phyloP scores from a whole-genome alignment of 2,888 invertebrate genomes.

The Oscheius sp. region DNA sequence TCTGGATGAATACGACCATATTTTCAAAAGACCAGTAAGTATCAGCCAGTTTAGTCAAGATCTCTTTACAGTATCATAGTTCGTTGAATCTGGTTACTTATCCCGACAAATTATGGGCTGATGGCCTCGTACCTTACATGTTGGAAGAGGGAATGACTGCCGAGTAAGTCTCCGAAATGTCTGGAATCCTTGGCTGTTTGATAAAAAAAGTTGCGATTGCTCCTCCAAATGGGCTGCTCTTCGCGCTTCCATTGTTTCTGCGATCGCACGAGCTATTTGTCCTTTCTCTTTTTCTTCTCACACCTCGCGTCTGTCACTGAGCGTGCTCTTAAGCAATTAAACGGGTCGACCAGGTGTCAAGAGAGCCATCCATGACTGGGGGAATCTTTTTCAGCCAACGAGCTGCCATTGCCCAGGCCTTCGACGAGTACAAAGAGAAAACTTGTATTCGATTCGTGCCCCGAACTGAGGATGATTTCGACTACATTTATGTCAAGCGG shows the following conservation, averaged over 20 bases:
- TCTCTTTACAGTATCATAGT: slow-evolving; percentile 67
- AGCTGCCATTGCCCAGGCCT: slow-evolving; percentile 77
- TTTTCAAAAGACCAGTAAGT: slow-evolving; percentile 59
- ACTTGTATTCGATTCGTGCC: slow-evolving; percentile 81
- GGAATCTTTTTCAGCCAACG: slow-evolving; percentile 66
- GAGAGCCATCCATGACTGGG: neutral
- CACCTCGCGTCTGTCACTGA: slow-evolving; percentile 19
- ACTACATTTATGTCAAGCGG: slow-evolving; percentile 78
- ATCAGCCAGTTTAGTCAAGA: too few species aligned
- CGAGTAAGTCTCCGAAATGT: slow-evolving; percentile 52
- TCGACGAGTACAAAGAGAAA: slow-evolving; percentile 79
- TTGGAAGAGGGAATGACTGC: slow-evolving; percentile 72
- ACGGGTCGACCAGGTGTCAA: slow-evolving; percentile 13
- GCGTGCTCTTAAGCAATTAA: slow-evolving; percentile 25
- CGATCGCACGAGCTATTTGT: slow-evolving; percentile 30
- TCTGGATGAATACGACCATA: slow-evolving; percentile 49
- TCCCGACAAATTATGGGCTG: slow-evolving; percentile 72
- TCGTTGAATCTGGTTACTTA: slow-evolving; percentile 72
- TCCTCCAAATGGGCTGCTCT: slow-evolving; percentile 6
- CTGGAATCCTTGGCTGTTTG: neutral
- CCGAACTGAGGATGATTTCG: slow-evolving; percentile 76
- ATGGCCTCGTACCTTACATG: slow-evolving; percentile 70
- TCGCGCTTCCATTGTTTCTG: slow-evolving; percentile 25
- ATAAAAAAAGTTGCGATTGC: slow-evolving; percentile 11
- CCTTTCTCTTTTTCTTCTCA: slow-evolving; percentile 36